Base-by-base conservation (phyloP, 2,888 invertebrate species). In the Liodrosophila aerea region DNA sequence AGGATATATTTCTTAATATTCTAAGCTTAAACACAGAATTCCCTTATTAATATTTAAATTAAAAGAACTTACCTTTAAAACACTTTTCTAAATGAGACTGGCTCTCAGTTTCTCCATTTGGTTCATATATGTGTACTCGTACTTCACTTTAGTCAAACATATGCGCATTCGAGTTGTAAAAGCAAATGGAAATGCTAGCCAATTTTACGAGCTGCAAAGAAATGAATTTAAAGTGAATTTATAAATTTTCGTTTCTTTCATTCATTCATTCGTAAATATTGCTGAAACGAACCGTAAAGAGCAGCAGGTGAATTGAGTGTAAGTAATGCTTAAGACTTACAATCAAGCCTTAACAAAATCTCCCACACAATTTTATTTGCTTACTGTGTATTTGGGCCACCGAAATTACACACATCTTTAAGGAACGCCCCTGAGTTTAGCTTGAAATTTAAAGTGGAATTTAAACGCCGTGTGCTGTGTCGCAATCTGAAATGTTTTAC, bases 241-340 rank as follows among this genome's bases (percentile, higher is more conserved):
- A 40, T 33, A 15, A 16, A 29, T 45, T 49, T 22, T 22, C 5
- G 22, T 22, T 22, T 2, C 22, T 5, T 22, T 22, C 22, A 22
- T 22, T 2, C 22, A 22, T 22, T 22, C 22, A 22, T 13, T 15
- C 37, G 13, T 22, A 36, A 64, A 37, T 52, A 27, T 30, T 27
- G 47, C 29, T 61, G 37, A 57, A 18, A 41, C 57, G 41, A 29
- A 29, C 30, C 39, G 4, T 1, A 8, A 29, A 54, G 36, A 11
- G 46, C 36, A 56, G 36, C 66, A 60, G 57, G 31, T 67, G 73
- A 73, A 73, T 74, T 74, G 71, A 71, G 74, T 74, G 71, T 71
- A 67, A 73, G 49, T 71, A 74, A 73, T 64, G 53, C 61, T 64
- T 34, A 54, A 52, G 60, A 49, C 51, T 58, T 47, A 36, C 43